Base-by-base conservation (phyloP, 2,888 invertebrate species). In the Sarcophaga carnaria region DNA sequence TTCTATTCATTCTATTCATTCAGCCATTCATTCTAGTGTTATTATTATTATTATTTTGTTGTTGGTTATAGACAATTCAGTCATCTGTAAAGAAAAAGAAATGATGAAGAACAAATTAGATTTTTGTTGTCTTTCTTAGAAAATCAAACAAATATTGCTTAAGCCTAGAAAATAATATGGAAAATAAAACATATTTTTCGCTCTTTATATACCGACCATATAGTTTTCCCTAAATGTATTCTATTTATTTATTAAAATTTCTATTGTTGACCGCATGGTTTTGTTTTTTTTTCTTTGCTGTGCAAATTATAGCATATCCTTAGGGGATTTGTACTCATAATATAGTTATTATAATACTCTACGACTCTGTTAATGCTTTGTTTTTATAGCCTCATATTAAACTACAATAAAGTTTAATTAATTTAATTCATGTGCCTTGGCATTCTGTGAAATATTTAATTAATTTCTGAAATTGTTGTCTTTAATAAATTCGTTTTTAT, bases 21-120 rank as follows among this genome's bases (percentile, higher is more conserved):
- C 17, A 17, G 54, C 54, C 54, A 54, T 54, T 54, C 14, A 37
- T 37, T 37, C 37, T 80, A 37, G 4, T 45, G 27, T 80, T 70
- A 76, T 76, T 79, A 67, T 79, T 25, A 90, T 20, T 20, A 59
- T 59, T 17, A 59, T 59, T 17, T 17, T 77, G 45, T 66, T 71
- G 76, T 71, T 66, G 89, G 90, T 14, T 72, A 72, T 49, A 77
- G 76, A 85, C 76, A 87, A 88, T 85, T 85, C 86, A 89, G 89
- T 89, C 89, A 90, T 76, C 89, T 89, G 89, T 88, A 89, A 89
- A 87, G 78, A 82, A 64, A 88, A 84, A 87, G 87, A 89, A 89
- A 89, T 87, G 88, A 89, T 89, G 88, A 89, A 88, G 88, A 90
- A 89, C 88, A 89, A 89, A 81, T 85, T 83, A 75, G 80, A 81